Evolutionary conservation across 2,888 invertebrate species (phyloP).

Genomic region (Lycia hirtaria): DNA sequence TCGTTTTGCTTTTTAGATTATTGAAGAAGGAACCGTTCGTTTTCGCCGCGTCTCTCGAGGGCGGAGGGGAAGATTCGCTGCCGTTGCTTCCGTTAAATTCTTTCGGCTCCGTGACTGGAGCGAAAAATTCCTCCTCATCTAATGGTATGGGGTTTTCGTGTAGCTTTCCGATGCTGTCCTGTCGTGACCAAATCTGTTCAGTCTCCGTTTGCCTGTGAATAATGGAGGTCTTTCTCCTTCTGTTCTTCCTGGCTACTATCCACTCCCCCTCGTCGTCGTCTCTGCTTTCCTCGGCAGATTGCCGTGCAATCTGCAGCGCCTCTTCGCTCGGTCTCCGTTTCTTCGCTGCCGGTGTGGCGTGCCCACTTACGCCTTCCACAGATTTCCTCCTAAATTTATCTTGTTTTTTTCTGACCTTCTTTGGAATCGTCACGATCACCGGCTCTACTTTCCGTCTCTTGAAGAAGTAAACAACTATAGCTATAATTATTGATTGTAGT

Average conservation of each 20-base stretch:
- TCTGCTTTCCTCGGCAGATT: conserved; percentile 85
- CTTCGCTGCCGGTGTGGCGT: conserved; percentile 82
- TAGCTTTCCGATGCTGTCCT: conserved; percentile 68
- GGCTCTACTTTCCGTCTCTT: conserved; percentile 70
- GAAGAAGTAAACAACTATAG: conserved; percentile 81
- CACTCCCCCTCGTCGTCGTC: conserved; percentile 77
- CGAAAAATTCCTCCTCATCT: conserved; percentile 85
- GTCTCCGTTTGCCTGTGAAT: conserved; percentile 71
- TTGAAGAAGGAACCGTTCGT: conserved; percentile 80
- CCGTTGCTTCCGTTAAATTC: conserved; percentile 64
- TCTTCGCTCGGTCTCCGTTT: conserved; percentile 91
- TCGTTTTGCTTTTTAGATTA: conserved; percentile 76
- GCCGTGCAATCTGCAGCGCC: conserved; percentile 86
- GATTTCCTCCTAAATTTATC: conserved; percentile 86
- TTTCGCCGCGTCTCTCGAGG: conserved; percentile 68
- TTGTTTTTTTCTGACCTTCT: conserved; percentile 67
- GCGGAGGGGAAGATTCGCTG: conserved; percentile 48
- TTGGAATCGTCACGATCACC: conserved; percentile 61
- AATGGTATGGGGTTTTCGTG: conserved; percentile 83
- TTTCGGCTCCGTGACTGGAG: conserved; percentile 76
- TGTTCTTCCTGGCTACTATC: conserved; percentile 78
- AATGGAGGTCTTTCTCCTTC: conserved; percentile 78
- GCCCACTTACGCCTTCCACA: conserved; percentile 87
- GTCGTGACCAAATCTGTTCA: conserved; percentile 65
- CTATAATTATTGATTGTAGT: conserved; percentile 78